These are phyloP conservation scores for Hypomecis punctinalis DNA, from an alignment of 2,888 invertebrate genomes.

Conservation along the genomic window DNA sequence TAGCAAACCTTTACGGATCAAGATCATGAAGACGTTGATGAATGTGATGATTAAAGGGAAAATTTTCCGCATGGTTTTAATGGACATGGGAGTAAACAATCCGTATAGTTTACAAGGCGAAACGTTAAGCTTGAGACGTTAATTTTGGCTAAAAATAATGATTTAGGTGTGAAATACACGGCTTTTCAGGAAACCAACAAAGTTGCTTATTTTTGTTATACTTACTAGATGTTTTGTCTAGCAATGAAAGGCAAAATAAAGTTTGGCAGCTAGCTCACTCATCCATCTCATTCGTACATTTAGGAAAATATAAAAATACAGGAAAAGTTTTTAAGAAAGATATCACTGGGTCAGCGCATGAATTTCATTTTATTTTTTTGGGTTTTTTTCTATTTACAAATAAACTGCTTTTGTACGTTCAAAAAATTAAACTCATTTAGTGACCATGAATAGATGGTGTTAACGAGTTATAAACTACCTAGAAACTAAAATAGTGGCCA, in stretches of 20 bases:
- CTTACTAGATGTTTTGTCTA: neutral
- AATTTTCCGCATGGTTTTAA: conserved; percentile 13
- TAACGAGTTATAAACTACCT: no score
- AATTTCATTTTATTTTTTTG: no score
- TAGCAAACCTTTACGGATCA: neutral
- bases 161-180: neutral
- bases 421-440: no score
- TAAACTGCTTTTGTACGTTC: no score
- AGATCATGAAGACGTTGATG: conserved; percentile 8
- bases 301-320: no score
- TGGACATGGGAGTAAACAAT: conserved; percentile 6
- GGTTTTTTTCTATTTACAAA: no score
- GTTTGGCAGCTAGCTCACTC: neutral
- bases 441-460: no score
- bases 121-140: neutral
- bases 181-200: neutral
- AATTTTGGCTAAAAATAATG: neutral
- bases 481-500: no score
- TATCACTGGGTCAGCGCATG: no score
- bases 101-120: conserved; percentile 1
- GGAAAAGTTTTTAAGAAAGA: no score
- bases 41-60: conserved; percentile 12
- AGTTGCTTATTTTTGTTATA: neutral
- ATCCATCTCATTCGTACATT: neutral
- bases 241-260: neutral